Conservation (phyloP, 2,797 vertebrate species). For the Dallia pectoralis region DNA sequence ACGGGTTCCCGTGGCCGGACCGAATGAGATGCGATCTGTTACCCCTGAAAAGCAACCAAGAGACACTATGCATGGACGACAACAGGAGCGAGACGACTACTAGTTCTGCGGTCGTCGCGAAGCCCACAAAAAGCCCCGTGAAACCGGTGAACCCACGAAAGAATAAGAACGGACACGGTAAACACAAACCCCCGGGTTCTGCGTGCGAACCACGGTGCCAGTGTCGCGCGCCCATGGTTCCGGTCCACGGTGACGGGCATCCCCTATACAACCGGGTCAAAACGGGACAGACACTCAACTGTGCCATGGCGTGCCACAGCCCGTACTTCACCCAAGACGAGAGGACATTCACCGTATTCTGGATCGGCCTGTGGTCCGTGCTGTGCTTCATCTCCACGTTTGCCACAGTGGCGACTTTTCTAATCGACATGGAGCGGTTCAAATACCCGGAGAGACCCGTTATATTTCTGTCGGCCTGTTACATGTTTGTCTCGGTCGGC, state of each 20-base stretch:
- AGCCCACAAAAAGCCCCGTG: conserved; percentile 78
- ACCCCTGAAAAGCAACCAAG: conserved; percentile 88
- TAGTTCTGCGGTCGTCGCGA: conserved; percentile 80
- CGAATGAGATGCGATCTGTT: conserved; percentile 94
- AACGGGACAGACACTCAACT: conserved; percentile 90
- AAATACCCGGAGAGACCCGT: conserved; percentile 95
- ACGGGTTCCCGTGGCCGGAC: conserved; percentile 98
- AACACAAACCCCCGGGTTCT: conserved; percentile 62
- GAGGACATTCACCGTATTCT: conserved; percentile 91
- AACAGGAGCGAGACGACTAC: conserved; percentile 91
- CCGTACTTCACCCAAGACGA: conserved; percentile 94
- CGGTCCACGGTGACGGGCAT: conserved; percentile 86
- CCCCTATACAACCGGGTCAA: conserved; percentile 93
- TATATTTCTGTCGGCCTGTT: conserved; percentile 93
- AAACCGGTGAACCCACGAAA: conserved; percentile 67
- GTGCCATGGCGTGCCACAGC: conserved; percentile 94
- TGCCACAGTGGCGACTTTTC: conserved; percentile 93
- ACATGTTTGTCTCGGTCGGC: conserved; percentile 91
- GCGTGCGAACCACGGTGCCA: conserved; percentile 87
- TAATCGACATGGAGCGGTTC: conserved; percentile 97
- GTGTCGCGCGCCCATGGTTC: conserved; percentile 92
- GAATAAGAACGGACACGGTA: conserved; percentile 59
- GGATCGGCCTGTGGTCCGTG: conserved; percentile 95
- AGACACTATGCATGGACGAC: conserved; percentile 98
- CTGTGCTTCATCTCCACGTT: conserved; percentile 95